Percentiles rank a stretch among this genome's conserved stretches.
Conservation (phyloP, 1,140 invertebrate species). For the Drosophila bocki region DNA sequence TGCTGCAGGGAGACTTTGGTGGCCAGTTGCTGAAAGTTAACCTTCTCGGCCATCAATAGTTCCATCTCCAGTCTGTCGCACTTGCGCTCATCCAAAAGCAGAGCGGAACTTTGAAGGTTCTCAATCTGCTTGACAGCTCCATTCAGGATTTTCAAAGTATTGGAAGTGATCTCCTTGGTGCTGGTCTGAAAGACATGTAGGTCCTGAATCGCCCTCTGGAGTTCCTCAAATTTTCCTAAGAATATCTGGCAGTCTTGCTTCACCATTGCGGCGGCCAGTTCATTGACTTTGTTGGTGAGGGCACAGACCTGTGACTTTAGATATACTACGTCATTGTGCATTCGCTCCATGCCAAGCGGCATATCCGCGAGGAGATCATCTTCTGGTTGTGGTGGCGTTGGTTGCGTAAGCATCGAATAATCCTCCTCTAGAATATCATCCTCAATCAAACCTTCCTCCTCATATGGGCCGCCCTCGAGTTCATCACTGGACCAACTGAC, state of each 20-base stretch:
- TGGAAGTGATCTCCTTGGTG: conserved; percentile 34
- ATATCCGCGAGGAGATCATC: conserved; percentile 42
- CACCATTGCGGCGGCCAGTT: conserved; percentile 58
- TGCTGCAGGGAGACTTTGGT: conserved; percentile 90
- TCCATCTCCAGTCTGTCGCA: conserved; percentile 89
- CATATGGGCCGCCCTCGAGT: not conserved
- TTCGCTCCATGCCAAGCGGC: conserved; percentile 54
- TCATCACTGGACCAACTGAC: conserved; percentile 61
- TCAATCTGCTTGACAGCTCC: conserved; percentile 23
- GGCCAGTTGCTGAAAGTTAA: conserved; percentile 88
- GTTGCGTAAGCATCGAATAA: not conserved
- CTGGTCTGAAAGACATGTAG: conserved; percentile 21
- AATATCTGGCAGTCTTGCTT: conserved; percentile 66
- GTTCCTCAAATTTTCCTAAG: conserved; percentile 50
- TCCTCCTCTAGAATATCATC: conserved; percentile 29
- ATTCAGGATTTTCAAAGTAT: conserved; percentile 27
- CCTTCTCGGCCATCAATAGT: conserved; percentile 90
- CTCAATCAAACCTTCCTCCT: conserved; percentile 19
- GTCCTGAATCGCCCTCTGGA: conserved; percentile 50
- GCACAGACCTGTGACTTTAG: conserved; percentile 68
- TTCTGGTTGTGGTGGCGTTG: conserved; percentile 15
- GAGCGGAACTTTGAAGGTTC: conserved; percentile 39
- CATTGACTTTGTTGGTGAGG: conserved; percentile 76
- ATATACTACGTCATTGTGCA: conserved; percentile 60
- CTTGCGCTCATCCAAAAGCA: conserved; percentile 82